Base-by-base conservation (phyloP, 2,888 invertebrate genomes). In the Xestia sexstrigata region DNA sequence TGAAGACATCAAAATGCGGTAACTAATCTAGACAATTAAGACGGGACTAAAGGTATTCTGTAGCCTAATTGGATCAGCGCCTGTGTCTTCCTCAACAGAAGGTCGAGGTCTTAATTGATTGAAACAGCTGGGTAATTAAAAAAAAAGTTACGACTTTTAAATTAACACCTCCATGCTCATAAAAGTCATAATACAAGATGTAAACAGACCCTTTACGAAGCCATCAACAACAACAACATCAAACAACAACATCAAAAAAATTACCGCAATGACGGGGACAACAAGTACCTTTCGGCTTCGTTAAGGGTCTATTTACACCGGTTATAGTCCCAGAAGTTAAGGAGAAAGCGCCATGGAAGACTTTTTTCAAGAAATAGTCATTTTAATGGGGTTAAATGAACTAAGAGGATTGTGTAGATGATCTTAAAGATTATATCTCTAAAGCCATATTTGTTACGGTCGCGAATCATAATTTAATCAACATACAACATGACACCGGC, bases 21-120 rank as follows among this genome's bases (percentile, higher is more conserved):
- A 71, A 65, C 58, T 83, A 81, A 85, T 83, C 69, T 71, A 81
- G 70, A 65, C 77, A 83, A 87, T 87, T 87, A 79, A 76, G 77
- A 60, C 67, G 11, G 11, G 69, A 35, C 78, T 85, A 30, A 66
- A 78, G 47, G 49, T 79, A 73, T 70, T 74, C 39, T 55, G 70
- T n/a, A 6, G 23, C 47, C 45, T 86, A 86, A 87, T 84, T 82
- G 75, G 82, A 82, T 78, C 52, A 82, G 26, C 47, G 67, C 11
- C 68, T 71, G 58, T 58, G 49, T 72, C 73, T 77, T 69, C 72
- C 47, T 66, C 52, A 20, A 49, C 67, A 23, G 62, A 83, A 84
- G 79, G 72, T 76, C 76, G 74, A 82, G 65, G 79, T 55, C 62
- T 70, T 58, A 66, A 74, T 76, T 74, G 26, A 81, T 77, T 70